Conservation (phyloP, 2,113 vertebrate species). For the Tautogolabrus adspersus region DNA sequence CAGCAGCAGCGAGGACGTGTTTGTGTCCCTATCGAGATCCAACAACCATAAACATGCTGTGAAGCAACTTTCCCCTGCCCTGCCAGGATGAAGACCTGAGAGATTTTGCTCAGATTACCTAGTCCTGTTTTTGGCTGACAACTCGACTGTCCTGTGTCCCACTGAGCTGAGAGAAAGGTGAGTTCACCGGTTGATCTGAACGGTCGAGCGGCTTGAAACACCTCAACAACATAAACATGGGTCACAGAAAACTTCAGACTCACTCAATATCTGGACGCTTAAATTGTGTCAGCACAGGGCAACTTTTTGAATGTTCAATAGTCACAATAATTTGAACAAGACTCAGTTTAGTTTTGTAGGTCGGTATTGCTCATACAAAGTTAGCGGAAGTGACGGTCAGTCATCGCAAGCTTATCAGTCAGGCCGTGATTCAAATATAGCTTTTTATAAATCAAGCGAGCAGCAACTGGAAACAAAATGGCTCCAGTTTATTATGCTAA, state of each 20-base stretch:
- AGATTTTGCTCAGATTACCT: constrained; percentile 37
- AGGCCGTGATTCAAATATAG: constrained; percentile 16
- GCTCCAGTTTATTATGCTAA: not conserved
- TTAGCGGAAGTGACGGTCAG: constrained; percentile 48
- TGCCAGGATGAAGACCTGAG: constrained; percentile 74
- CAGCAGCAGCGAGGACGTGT: constrained; percentile 1
- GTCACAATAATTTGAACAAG: not conserved
- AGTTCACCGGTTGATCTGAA: constrained; percentile 35
- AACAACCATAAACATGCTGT: constrained; percentile 46
- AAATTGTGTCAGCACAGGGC: not conserved
- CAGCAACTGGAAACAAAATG: not conserved
- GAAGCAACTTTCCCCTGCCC: constrained; percentile 27
- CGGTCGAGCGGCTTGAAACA: constrained; percentile 23
- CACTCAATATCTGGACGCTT: not conserved
- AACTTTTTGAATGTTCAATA: not conserved
- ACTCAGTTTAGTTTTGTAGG: not conserved
- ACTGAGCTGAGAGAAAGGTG: constrained; percentile 64
- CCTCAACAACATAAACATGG: not conserved
- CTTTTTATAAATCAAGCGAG: not conserved
- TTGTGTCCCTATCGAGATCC: constrained; percentile 5
- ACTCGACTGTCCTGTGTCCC: constrained; percentile 36
- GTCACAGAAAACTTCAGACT: not conserved
- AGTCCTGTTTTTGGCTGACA: constrained; percentile 36
- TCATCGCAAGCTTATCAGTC: not conserved
- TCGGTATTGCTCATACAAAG: not conserved